These are phyloP conservation scores for Hybos culiciformis DNA, from an alignment of 2,888 invertebrate genomes.

Conservation along the genomic window DNA sequence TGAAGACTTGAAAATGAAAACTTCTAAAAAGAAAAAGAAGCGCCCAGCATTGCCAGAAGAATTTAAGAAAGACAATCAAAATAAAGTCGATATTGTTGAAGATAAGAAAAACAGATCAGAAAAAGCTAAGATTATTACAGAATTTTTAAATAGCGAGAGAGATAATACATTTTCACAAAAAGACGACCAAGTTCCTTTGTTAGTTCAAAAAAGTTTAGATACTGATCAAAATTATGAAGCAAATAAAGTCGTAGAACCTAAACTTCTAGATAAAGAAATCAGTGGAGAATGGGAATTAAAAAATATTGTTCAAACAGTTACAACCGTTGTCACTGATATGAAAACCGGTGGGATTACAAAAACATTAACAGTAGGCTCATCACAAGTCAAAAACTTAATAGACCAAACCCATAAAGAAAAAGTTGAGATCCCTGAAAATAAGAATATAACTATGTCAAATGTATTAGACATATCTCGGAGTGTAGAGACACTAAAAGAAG, in stretches of 20 bases:
- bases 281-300: slow-evolving; percentile 7
- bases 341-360: slow-evolving; percentile 5
- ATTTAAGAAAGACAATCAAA: slow-evolving; percentile 17
- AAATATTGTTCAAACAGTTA: slow-evolving; percentile 6
- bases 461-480: not conserved
- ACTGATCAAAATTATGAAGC: slow-evolving; percentile 2
- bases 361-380: not conserved
- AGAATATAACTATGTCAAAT: not conserved
- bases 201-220: slow-evolving; percentile 6
- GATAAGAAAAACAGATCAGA: slow-evolving; percentile 14
- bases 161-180: too few relatives aligned
- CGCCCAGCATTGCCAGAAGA: slow-evolving; percentile 32
- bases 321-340: slow-evolving; percentile 6
- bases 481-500: not conserved
- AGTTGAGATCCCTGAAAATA: not conserved
- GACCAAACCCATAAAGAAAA: too few relatives aligned
- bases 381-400: not conserved
- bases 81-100: slow-evolving; percentile 6
- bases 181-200: too few relatives aligned
- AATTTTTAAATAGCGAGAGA: not conserved
- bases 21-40: slow-evolving; percentile 32
- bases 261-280: slow-evolving; percentile 1
- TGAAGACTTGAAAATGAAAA: slow-evolving; percentile 29
- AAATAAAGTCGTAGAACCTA: slow-evolving; percentile 10
- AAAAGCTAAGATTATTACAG: too few relatives aligned